These are phyloP conservation scores for Diplolepis rosae DNA, from an alignment of 2,888 invertebrate genomes.

Conservation along the genomic window DNA sequence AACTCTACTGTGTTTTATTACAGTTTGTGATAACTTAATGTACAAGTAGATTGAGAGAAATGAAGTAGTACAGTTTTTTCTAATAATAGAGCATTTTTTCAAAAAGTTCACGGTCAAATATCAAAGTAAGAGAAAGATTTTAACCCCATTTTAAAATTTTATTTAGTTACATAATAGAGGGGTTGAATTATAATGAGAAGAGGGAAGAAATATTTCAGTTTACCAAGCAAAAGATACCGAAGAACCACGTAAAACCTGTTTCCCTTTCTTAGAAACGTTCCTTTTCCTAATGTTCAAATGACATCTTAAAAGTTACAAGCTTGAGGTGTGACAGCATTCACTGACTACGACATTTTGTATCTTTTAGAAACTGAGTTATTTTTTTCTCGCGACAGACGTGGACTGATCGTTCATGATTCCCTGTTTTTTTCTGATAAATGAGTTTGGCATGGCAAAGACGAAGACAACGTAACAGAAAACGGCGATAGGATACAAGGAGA, in stretches of 20 bases:
- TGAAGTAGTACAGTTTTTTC: no score
- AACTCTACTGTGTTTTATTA: no score
- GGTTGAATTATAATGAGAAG: no score
- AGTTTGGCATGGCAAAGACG: neutral
- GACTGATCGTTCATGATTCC: constrained; percentile 6
- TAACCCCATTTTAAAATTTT: no score
- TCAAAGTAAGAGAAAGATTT: neutral
- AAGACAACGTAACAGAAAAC: neutral
- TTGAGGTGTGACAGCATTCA: neutral
- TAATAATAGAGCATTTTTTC: no score
- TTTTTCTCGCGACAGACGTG: neutral
- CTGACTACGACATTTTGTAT: neutral
- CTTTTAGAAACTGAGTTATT: neutral
- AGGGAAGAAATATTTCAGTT: no score
- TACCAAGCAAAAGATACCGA: no score
- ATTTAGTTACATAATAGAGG: no score
- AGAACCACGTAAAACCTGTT: no score
- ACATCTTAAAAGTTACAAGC: neutral
- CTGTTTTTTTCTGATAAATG: constrained; percentile 5
- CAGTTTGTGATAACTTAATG: no score
- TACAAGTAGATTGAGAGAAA: no score
- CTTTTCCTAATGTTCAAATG: neutral
- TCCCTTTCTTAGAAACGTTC: neutral
- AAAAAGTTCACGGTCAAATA: no score
- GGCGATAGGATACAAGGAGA: neutral